Evolutionary conservation across 2,113 vertebrate species (phyloP), one percentile per base, ranked within the genome.

Genomic region (Embiotoca jacksoni): DNA sequence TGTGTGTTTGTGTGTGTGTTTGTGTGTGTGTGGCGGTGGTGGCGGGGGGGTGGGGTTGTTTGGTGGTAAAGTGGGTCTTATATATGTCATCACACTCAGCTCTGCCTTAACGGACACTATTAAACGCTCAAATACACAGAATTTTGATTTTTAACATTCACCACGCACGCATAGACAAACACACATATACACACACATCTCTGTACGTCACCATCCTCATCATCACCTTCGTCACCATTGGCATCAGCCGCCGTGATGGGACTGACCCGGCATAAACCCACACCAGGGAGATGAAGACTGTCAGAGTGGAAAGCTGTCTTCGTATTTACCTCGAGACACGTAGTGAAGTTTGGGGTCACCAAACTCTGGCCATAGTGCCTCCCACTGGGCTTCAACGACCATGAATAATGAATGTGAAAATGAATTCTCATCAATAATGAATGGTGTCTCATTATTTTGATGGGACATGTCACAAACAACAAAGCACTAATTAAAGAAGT

Each of bases 351-450:
- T 81, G 0, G 53, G 83, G 81, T 86, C 73, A 37, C 15, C 78
- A 52, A 81, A 73, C 78, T 88, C 55, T 85, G 81, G 73, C 78
- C 84, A 60, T 8, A 16, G 71, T 1, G 31, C 37, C 61, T 72
- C 83, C 81, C 84, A 30, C 11, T 23, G 72, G 84, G 78, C 60
- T 63, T 70, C 33, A 57, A 6, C 2, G 1, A 23, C 2, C 0
- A 81, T 92, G 44, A 91, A 93, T 93, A 80, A 92, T 89, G 44
- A 41, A 93, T 89, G 52, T 60, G 41, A 68, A 49, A 72, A 69
- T 73, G 62, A 82, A 86, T 74, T 62, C 32, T 63, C 56, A 62
- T 93, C 30, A 86, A 90, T 91, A 81, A 92, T 92, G 23, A 50
- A 91, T 79, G 30, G 3, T 2, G 16, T 15, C 82, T 91, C 84